Evolutionary conservation across 1,140 invertebrate genomes (phyloP).

Genomic region (Drosophila jambulina): DNA sequence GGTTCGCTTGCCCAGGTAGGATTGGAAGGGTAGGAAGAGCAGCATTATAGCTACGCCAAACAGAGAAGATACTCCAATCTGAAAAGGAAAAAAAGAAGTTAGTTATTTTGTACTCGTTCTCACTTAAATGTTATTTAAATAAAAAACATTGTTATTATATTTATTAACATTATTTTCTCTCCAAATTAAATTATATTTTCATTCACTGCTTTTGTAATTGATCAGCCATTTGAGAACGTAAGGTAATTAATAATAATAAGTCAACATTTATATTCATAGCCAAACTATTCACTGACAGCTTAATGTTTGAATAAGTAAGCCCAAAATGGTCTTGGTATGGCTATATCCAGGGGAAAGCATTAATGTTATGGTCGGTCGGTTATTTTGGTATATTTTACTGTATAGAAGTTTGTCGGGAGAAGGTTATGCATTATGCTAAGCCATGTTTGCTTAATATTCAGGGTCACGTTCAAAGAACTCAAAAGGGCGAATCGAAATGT

Average conservation of each 20-base stretch:
- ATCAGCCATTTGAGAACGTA: background rate
- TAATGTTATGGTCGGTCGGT: background rate
- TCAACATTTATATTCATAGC: slow-evolving; percentile 18
- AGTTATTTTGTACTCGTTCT: background rate
- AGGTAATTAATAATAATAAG: slow-evolving; percentile 20
- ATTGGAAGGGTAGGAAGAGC: slow-evolving; percentile 94
- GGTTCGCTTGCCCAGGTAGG: slow-evolving; percentile 89
- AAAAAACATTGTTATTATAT: slow-evolving; percentile 57
- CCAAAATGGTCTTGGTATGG: background rate
- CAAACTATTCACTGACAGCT: slow-evolving; percentile 3
- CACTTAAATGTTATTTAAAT: background rate
- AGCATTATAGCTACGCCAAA: slow-evolving; percentile 92
- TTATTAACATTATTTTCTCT: background rate
- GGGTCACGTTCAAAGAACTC: background rate
- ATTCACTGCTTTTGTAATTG: slow-evolving; percentile 1
- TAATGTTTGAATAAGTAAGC: background rate
- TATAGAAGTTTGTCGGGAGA: background rate
- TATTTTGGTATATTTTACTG: background rate
- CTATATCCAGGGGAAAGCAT: background rate
- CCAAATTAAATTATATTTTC: background rate
- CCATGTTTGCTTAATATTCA: background rate
- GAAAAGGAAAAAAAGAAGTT: background rate
- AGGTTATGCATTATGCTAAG: background rate
- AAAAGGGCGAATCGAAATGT: background rate
- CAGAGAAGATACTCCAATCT: slow-evolving; percentile 87